phyloP scores from a whole-genome alignment of 1,140 invertebrate species.

The Drosophila pandora region DNA sequence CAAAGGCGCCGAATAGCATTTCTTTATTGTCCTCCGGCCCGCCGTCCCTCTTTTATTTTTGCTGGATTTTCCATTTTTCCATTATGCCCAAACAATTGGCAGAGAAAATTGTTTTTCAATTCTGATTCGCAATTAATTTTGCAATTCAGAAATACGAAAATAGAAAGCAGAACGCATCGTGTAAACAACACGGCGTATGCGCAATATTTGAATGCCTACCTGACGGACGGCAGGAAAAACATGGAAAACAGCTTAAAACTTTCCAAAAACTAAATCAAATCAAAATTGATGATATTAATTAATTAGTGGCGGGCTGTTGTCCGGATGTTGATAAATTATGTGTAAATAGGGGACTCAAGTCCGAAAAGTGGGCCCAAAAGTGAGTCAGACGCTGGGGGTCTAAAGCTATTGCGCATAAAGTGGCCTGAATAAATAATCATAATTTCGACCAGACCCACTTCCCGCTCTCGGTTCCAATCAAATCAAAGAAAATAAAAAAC shows the following conservation, averaged over 20 bases:
- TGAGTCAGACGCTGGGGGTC: constrained; percentile 45
- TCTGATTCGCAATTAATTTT: constrained; percentile 53
- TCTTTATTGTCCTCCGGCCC: constrained; percentile 21
- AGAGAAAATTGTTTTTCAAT: constrained; percentile 44
- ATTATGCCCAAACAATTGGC: constrained; percentile 49
- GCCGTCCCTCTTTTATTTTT: constrained; percentile 36
- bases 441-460: constrained; percentile 31
- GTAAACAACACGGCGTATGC: constrained; percentile 55
- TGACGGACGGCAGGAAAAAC: constrained; percentile 34
- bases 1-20: constrained; percentile 28
- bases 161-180: constrained; percentile 30
- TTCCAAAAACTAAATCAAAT: constrained; percentile 24
- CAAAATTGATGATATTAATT: constrained; percentile 68
- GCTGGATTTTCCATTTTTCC: constrained; percentile 8
- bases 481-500: constrained; percentile 26
- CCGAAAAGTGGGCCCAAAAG: constrained; percentile 33
- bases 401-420: constrained; percentile 63
- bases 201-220: constrained; percentile 47
- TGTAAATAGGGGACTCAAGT: constrained; percentile 56
- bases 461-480: background rate
- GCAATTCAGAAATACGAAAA: constrained; percentile 24
- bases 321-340: constrained; percentile 60
- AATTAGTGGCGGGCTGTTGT: constrained; percentile 14
- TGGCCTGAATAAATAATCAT: constrained; percentile 67
- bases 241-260: constrained; percentile 30